Conservation (phyloP, 2,888 invertebrate species). For the Stomorhina lunata region DNA sequence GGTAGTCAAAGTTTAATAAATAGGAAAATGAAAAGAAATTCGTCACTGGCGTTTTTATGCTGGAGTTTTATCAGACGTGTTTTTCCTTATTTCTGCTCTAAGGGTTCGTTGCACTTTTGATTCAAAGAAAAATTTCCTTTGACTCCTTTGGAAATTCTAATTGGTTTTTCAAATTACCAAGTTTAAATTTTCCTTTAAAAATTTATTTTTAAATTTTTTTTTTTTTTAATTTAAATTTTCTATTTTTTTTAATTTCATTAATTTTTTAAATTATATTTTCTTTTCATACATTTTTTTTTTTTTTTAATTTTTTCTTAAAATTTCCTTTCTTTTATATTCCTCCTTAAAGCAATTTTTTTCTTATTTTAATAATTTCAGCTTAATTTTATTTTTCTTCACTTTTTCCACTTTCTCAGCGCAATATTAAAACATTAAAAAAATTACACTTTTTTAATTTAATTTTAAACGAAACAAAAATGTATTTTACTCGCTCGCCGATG, state of each 20-base stretch:
- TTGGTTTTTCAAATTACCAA: not conserved
- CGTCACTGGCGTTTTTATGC: conserved; percentile 40
- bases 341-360: conserved; percentile 13
- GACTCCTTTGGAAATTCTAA: conserved; percentile 11
- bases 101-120: conserved; percentile 66
- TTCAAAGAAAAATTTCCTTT: not conserved
- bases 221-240: not conserved
- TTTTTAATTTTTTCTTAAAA: conserved; percentile 24
- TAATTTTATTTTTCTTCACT: conserved; percentile 1
- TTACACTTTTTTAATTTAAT: not conserved
- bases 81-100: not conserved
- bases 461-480: conserved; percentile 42
- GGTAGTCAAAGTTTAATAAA: conserved; percentile 36
- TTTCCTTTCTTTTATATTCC: not conserved
- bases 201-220: not conserved
- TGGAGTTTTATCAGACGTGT: not conserved
- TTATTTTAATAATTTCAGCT: conserved; percentile 56
- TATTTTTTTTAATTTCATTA: not conserved
- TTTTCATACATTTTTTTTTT: conserved; percentile 9
- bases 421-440: conserved; percentile 47
- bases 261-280: not conserved
- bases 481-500: conserved; percentile 60
- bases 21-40: conserved; percentile 38
- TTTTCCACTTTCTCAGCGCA: conserved; percentile 19
- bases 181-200: not conserved